phyloP scores from a whole-genome alignment of 53 echinoderm and acorn worm species.

The Mesocentrotus franciscanus region DNA sequence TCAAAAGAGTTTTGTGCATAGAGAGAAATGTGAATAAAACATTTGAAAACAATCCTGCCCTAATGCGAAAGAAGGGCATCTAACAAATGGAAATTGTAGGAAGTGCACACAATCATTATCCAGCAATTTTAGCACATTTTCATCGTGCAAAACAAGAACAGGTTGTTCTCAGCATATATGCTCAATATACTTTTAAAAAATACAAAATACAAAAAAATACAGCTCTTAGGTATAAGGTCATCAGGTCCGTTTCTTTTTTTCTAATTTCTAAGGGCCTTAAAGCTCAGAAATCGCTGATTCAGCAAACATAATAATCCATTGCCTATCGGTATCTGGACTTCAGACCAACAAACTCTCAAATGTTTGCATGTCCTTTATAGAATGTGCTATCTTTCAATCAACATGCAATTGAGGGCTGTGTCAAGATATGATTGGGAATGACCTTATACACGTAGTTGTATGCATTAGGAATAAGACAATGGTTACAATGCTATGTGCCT shows the following conservation, averaged over 20 bases:
- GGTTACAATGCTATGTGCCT: not conserved
- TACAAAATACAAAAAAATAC: no score
- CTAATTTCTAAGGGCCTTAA: not conserved
- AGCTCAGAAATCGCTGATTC: slow-evolving; percentile 15
- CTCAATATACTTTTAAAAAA: no score
- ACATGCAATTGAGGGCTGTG: not conserved
- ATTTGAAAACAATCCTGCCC: not conserved
- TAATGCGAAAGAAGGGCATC: not conserved
- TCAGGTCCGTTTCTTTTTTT: not conserved
- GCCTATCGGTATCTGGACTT: not conserved
- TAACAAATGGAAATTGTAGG: not conserved
- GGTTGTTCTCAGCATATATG: not conserved
- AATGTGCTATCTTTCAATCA: not conserved
- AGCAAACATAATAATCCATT: slow-evolving; percentile 4
- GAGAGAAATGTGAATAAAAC: not conserved
- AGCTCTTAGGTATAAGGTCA: not conserved
- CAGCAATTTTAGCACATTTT: not conserved
- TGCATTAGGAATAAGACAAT: not conserved
- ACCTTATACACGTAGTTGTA: not conserved
- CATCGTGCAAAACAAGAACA: no score
- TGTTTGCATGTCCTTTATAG: not conserved
- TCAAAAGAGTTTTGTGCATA: not conserved
- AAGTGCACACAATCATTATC: not conserved
- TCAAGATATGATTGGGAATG: not conserved
- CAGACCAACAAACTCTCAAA: not conserved